Conservation (phyloP, 2,797 vertebrate species). For the Arctocebus calabarensis region DNA sequence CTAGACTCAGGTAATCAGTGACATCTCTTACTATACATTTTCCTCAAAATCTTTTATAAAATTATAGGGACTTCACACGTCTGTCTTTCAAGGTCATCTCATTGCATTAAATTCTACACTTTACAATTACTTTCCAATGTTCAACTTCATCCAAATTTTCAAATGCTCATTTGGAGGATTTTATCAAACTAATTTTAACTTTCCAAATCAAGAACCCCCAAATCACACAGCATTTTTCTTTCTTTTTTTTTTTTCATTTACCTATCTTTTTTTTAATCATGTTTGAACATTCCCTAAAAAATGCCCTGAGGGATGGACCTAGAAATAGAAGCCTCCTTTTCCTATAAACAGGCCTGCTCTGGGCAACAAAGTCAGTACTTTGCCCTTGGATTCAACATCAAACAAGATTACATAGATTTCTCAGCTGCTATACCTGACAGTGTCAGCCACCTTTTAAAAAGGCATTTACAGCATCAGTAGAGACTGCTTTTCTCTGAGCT, state of each 20-base stretch:
- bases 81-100: background rate
- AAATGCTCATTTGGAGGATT: background rate
- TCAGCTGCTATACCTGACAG: conserved; percentile 54
- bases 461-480: conserved; percentile 48
- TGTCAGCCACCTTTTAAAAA: conserved; percentile 69
- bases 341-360: conserved; percentile 37
- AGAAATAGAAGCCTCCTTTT: conserved; percentile 52
- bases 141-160: background rate
- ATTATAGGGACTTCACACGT: background rate
- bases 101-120: background rate
- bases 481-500: conserved; percentile 48
- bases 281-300: conserved; percentile 34
- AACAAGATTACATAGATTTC: conserved; percentile 70
- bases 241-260: background rate
- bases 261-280: background rate
- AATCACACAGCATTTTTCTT: background rate
- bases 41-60: background rate
- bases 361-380: background rate
- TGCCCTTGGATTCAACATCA: conserved; percentile 70
- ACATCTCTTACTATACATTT: background rate
- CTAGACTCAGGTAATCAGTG: background rate
- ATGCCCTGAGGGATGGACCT: background rate
- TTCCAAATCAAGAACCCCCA: background rate
- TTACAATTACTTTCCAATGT: background rate
- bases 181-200: conserved; percentile 7